Evolutionary conservation across 2,888 invertebrate genomes (phyloP).

Genomic region (Pardosa pseudoannulata): DNA sequence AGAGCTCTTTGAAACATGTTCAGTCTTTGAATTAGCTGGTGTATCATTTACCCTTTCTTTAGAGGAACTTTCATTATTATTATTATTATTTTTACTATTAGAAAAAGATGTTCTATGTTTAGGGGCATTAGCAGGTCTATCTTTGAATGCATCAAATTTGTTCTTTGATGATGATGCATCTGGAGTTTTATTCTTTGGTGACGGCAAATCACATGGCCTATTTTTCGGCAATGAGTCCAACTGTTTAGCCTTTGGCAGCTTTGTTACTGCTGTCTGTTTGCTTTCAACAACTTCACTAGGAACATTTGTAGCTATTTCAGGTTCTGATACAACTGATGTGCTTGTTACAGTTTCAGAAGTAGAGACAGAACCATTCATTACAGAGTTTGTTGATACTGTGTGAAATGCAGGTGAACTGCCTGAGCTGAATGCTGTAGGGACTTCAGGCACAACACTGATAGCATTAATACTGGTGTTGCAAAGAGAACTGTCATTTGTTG

Average conservation of each 20-base stretch:
- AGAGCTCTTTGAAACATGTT: slow-evolving; percentile 29
- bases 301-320: slow-evolving; percentile 54
- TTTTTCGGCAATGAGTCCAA: slow-evolving; percentile 61
- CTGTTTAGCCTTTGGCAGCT: slow-evolving; percentile 60
- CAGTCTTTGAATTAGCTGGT: slow-evolving; percentile 44
- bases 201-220: slow-evolving; percentile 62
- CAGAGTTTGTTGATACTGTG: slow-evolving; percentile 59
- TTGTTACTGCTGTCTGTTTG: slow-evolving; percentile 41
- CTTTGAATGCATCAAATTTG: slow-evolving; percentile 65
- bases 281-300: slow-evolving; percentile 62
- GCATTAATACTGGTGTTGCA: slow-evolving; percentile 65
- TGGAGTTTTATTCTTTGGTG: slow-evolving; percentile 70
- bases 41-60: slow-evolving; percentile 59
- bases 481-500: slow-evolving; percentile 36
- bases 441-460: slow-evolving; percentile 57
- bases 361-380: slow-evolving; percentile 46
- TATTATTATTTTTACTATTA: slow-evolving; percentile 40
- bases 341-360: slow-evolving; percentile 33
- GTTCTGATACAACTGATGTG: slow-evolving; percentile 41
- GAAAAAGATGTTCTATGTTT: slow-evolving; percentile 64
- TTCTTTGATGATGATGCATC: slow-evolving; percentile 58
- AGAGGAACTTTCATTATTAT: slow-evolving; percentile 50
- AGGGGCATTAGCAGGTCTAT: slow-evolving; percentile 31
- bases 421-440: slow-evolving; percentile 26
- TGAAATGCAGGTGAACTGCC: slow-evolving; percentile 44